Base-by-base conservation (phyloP, 2,888 invertebrate genomes). In the Drosophila parthenogenetica region DNA sequence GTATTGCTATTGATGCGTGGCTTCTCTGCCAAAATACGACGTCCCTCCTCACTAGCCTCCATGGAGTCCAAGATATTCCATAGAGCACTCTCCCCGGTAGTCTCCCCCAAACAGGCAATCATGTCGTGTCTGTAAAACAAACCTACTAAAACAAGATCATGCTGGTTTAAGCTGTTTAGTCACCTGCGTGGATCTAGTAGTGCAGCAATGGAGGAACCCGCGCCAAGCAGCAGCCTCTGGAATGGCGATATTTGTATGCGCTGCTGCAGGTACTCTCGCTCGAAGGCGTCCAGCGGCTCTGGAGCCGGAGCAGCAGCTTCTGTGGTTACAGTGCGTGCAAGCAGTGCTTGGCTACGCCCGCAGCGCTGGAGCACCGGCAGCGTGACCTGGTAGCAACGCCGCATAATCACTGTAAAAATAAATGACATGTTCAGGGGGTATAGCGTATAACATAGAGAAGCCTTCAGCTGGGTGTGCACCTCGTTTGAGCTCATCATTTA, bases 61-160 rank as follows among this genome's bases (percentile, higher is more conserved):
- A 99, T 98, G 90, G 94, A 94, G 43, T 93, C 91, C 57, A 94
- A 93, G 93, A 99, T 96, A 82, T 94, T 93, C 70, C 93, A 93
- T 5, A 98, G 93, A 3, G 98, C 96, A 48, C 90, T 91, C 73
- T 93, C 93, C 2, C 95, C 98, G 10, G 98, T 97, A 0, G 98
- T 96, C 93, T 99, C 99, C 1, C 98, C 98, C 79, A 98, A 94
- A 76, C 97, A 97, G 19, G 98, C 98, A 79, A 99, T 97, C 97
- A 98, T 98, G 90, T 99, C 98, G 16, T 95, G 96, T 70, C 96
- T 93, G 63, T 8, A 40, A 35, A 37, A 29, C 8, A 29, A 29
- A 8, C 8, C 8, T 29, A 8, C 8, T 29, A 29, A 29, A 29
- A 2, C 29, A 29, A 8, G 29, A 29, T 1, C 8, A 5, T 2